Conservation (phyloP, 2,888 invertebrate genomes). For the Oscheius onirici region DNA sequence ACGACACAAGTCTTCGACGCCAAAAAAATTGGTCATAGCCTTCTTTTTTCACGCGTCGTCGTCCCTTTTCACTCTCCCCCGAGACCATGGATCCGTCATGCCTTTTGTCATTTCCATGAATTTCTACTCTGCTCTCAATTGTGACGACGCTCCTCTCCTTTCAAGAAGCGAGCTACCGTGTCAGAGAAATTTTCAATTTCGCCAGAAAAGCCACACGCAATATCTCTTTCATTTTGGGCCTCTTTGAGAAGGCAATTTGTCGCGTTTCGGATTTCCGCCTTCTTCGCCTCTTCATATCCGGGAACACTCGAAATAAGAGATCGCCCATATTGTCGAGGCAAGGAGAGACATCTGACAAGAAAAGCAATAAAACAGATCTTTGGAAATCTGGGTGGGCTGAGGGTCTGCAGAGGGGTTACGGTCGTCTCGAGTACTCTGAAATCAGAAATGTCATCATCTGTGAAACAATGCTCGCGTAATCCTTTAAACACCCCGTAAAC, state of each 20-base stretch:
- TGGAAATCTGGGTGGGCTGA: no score
- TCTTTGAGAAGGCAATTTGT: slow-evolving; percentile 28
- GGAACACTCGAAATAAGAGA: not conserved
- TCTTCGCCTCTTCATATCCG: slow-evolving; percentile 1
- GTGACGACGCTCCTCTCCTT: not conserved
- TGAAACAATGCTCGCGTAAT: no score
- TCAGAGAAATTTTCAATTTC: slow-evolving; percentile 1
- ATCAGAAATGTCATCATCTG: no score
- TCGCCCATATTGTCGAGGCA: no score
- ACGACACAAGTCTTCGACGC: not conserved
- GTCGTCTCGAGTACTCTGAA: no score
- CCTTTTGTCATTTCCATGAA: slow-evolving; percentile 11
- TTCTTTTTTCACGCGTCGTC: not conserved
- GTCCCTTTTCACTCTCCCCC: not conserved
- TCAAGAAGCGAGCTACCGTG: not conserved
- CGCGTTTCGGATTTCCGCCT: slow-evolving; percentile 30
- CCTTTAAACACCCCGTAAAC: no score
- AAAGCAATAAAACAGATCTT: no score
- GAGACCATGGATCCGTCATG: not conserved
- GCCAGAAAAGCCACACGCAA: no score
- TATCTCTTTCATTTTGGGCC: slow-evolving; percentile 26
- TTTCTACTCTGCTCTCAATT: not conserved
- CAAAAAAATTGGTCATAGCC: not conserved
- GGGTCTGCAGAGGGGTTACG: no score
- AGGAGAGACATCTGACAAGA: no score